These are phyloP conservation scores for Acipenser transmontanus DNA, from an alignment of 2,797 vertebrate genomes.

Conservation along the genomic window DNA sequence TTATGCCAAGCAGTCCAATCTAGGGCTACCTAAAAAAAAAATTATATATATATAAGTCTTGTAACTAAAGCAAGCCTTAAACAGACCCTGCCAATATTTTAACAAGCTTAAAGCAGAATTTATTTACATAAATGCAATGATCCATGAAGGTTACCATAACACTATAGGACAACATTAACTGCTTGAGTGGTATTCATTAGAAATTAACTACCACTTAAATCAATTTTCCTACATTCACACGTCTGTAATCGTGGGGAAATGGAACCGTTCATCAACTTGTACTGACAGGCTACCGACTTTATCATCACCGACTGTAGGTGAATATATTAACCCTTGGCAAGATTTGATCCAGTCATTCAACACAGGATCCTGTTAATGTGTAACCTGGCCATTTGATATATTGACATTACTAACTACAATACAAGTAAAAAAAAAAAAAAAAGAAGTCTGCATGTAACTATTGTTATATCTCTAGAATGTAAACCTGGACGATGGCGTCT, in stretches of 20 bases:
- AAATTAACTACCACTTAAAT: conserved; percentile 82
- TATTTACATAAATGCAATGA: conserved; percentile 75
- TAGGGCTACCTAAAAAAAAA: no score
- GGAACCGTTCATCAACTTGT: conserved; percentile 64
- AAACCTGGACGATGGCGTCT: no score
- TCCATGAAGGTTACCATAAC: conserved; percentile 78
- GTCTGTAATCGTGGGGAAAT: conserved; percentile 63
- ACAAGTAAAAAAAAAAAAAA: neutral
- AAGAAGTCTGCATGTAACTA: no score
- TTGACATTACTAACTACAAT: neutral
- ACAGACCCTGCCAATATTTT: conserved; percentile 46
- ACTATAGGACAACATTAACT: conserved; percentile 67
- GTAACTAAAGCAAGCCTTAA: conserved; percentile 18
- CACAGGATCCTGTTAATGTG: neutral
- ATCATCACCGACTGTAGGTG: conserved; percentile 56
- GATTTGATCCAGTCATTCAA: conserved; percentile 8
- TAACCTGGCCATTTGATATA: neutral
- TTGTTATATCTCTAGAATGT: no score
- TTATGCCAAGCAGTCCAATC: no score
- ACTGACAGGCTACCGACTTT: conserved; percentile 55
- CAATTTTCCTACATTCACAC: conserved; percentile 72
- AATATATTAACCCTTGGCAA: conserved; percentile 37
- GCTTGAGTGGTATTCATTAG: conserved; percentile 75
- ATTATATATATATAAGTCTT: neutral
- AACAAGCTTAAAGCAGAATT: conserved; percentile 57